A percentile compares a stretch with the other conserved stretches of the same genome.
Evolutionary conservation across 2,888 invertebrate species (phyloP).

Genomic region (Timema cristinae): DNA sequence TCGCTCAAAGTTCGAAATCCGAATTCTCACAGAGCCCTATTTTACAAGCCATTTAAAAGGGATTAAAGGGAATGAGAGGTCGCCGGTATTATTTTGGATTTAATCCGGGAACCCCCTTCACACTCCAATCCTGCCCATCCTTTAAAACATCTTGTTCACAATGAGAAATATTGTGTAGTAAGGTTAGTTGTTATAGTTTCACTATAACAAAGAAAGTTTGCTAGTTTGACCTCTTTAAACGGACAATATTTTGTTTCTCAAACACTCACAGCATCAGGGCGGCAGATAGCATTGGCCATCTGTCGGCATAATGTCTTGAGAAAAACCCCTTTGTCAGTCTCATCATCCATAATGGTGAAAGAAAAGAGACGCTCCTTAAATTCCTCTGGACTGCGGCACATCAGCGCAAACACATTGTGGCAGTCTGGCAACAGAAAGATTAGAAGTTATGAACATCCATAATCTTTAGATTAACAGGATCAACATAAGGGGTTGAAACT

Average conservation of each 20-base stretch:
- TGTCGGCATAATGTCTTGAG: constrained; percentile 80
- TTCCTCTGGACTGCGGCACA: constrained; percentile 81
- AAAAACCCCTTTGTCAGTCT: constrained; percentile 75
- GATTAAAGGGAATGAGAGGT: too few relatives aligned
- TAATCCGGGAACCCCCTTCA: too few relatives aligned
- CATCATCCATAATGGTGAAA: constrained; percentile 80
- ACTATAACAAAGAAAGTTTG: constrained; percentile 11
- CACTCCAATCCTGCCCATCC: too few relatives aligned
- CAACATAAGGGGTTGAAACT: too few relatives aligned
- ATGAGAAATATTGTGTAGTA: too few relatives aligned
- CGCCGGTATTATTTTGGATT: too few relatives aligned
- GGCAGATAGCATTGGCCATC: constrained; percentile 88
- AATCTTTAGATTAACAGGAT: too few relatives aligned
- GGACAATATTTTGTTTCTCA: neutral
- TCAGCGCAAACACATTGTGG: constrained; percentile 84
- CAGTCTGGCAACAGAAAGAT: constrained; percentile 57
- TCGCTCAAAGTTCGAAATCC: too few relatives aligned
- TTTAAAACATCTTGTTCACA: too few relatives aligned
- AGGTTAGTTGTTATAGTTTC: neutral
- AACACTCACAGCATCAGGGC: constrained; percentile 81
- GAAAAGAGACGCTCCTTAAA: constrained; percentile 83
- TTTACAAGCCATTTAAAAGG: too few relatives aligned
- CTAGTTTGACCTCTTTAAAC: constrained; percentile 16
- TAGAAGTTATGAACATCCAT: too few relatives aligned
- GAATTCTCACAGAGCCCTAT: too few relatives aligned